Evolutionary conservation across 2,888 invertebrate species (phyloP).

Genomic region (Liodrosophila aerea): DNA sequence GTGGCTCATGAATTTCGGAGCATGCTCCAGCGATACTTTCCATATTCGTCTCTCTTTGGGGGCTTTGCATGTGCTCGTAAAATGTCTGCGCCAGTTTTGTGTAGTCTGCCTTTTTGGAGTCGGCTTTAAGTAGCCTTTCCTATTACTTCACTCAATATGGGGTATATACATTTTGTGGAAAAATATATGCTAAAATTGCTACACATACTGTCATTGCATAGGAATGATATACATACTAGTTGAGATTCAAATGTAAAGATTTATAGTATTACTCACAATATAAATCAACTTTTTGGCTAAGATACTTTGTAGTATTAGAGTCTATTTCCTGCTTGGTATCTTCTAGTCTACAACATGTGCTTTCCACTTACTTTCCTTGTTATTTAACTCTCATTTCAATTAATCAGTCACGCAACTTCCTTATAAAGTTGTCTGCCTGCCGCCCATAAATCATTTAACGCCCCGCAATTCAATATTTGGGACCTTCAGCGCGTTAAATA

Average conservation of each 20-base stretch:
- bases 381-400: slow-evolving; percentile 55
- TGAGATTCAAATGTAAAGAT: too few species aligned
- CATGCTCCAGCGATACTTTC: slow-evolving; percentile 56
- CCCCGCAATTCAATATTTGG: slow-evolving; percentile 32
- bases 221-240: too few species aligned
- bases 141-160: slow-evolving; percentile 1
- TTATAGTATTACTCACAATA: too few species aligned
- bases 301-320: too few species aligned
- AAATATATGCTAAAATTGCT: background rate
- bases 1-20: slow-evolving; percentile 76
- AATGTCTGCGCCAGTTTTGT: slow-evolving; percentile 50
- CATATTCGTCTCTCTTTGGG: slow-evolving; percentile 48
- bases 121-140: slow-evolving; percentile 40
- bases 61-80: slow-evolving; percentile 69
- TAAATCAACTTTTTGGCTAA: too few species aligned
- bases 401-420: slow-evolving; percentile 73
- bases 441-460: slow-evolving; percentile 61
- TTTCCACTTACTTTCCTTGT: background rate
- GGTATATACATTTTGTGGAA: slow-evolving; percentile 2
- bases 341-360: background rate
- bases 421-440: slow-evolving; percentile 63
- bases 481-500: slow-evolving; percentile 34
- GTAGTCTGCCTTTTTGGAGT: slow-evolving; percentile 47
- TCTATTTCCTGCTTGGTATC: background rate
- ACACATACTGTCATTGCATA: too few species aligned